Percentiles rank a stretch among this genome's conserved stretches.
These are phyloP conservation scores for Xenotilapia longispinis DNA, from an alignment of 2,113 vertebrate genomes.

Conservation along the genomic window DNA sequence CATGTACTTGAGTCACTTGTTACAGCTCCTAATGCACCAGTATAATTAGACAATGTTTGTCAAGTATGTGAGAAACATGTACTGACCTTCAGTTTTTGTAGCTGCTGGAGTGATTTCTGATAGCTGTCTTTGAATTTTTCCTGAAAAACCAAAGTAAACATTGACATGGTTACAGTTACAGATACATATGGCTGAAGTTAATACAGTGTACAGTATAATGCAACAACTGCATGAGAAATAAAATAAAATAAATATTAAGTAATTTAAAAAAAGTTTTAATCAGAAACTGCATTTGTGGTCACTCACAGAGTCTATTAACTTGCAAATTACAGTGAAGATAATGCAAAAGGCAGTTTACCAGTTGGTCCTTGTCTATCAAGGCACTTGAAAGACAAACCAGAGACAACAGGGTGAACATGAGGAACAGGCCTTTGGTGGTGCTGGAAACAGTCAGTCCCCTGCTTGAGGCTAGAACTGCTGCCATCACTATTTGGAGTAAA, in stretches of 20 bases:
- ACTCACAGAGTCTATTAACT: fast-evolving
- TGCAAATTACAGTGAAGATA: background rate
- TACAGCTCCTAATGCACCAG: too few species aligned
- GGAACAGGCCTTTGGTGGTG: fast-evolving
- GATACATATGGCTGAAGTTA: background rate
- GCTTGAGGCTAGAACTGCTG: background rate
- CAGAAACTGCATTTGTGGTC: fast-evolving
- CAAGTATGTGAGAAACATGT: background rate
- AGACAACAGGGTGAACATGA: fast-evolving
- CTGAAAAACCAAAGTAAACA: fast-evolving
- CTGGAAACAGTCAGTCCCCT: fast-evolving
- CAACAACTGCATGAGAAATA: background rate
- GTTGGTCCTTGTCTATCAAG: background rate
- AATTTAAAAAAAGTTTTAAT: background rate
- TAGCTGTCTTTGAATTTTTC: background rate
- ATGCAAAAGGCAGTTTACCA: fast-evolving
- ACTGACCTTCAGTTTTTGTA: background rate
- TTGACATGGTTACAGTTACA: background rate
- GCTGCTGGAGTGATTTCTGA: fast-evolving
- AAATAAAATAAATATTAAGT: background rate
- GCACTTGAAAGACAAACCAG: background rate
- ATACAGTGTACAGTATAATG: fast-evolving
- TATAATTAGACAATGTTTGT: background rate
- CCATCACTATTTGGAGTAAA: fast-evolving
- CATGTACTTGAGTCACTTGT: too few species aligned